A percentile compares a stretch with the other conserved stretches of the same genome.
Conservation (phyloP, 2,888 invertebrate genomes). For the Silvanus unidentatus region DNA sequence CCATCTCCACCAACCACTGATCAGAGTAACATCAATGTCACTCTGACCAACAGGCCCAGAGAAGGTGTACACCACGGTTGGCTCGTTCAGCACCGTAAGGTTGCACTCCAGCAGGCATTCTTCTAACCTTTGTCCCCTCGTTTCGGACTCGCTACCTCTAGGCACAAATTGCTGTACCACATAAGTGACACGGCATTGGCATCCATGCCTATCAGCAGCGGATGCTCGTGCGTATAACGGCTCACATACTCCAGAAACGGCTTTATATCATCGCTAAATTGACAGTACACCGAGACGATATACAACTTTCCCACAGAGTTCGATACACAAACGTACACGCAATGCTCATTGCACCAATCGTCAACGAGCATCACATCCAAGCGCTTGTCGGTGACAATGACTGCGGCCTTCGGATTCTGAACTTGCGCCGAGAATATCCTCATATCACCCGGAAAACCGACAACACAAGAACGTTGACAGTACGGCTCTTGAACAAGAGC, state of each 20-base stretch:
- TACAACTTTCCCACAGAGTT: too few species aligned
- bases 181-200: constrained; percentile 22
- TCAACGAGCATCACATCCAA: neutral
- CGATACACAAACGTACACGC: too few species aligned
- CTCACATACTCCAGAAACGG: neutral
- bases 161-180: constrained; percentile 18
- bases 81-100: constrained; percentile 12
- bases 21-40: constrained; percentile 19
- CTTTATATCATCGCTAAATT: neutral
- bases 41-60: constrained; percentile 12
- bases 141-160: neutral
- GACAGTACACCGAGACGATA: too few species aligned
- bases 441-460: constrained; percentile 11
- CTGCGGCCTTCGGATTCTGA: too few species aligned
- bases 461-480: constrained; percentile 1
- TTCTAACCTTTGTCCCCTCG: neutral
- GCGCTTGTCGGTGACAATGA: too few species aligned
- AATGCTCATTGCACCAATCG: too few species aligned
- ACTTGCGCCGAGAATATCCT: too few species aligned
- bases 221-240: neutral
- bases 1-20: constrained; percentile 5
- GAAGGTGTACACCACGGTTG: constrained; percentile 15
- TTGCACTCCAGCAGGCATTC: neutral
- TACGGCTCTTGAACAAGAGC: constrained; percentile 11
- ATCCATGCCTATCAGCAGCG: constrained; percentile 19